Conservation (phyloP, 2,888 invertebrate genomes). For the Chelonus formosanus region DNA sequence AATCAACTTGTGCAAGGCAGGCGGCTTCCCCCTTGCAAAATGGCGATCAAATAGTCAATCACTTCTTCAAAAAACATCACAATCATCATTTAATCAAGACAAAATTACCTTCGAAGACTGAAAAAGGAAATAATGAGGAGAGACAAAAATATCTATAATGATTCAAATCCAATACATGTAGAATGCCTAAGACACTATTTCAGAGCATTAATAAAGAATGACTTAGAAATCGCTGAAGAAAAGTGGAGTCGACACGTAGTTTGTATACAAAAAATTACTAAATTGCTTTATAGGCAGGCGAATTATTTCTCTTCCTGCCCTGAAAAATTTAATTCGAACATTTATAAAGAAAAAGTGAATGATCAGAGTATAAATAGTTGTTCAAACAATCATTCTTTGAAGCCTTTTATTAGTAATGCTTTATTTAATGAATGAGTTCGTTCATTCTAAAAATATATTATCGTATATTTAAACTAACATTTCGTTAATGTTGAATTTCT, state of each 20-base stretch:
- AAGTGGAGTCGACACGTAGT: slow-evolving; percentile 33
- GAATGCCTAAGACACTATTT: slow-evolving; percentile 32
- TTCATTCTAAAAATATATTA: too few species aligned
- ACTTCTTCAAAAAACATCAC: too few species aligned
- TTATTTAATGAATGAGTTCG: too few species aligned
- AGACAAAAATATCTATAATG: slow-evolving; percentile 8
- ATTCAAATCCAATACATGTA: slow-evolving; percentile 23
- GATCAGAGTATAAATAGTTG: background rate
- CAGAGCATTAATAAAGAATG: slow-evolving; percentile 23
- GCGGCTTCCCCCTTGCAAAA: too few species aligned
- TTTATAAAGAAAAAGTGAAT: slow-evolving; percentile 3
- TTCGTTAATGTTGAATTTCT: too few species aligned
- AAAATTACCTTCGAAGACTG: too few species aligned
- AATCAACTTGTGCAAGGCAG: too few species aligned
- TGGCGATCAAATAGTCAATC: too few species aligned
- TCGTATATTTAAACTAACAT: too few species aligned
- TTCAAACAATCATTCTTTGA: background rate
- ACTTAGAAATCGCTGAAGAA: slow-evolving; percentile 20
- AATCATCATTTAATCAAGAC: too few species aligned
- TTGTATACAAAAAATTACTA: slow-evolving; percentile 17
- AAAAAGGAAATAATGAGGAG: too few species aligned
- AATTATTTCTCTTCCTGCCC: slow-evolving; percentile 27
- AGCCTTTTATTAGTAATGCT: too few species aligned
- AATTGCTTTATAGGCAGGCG: slow-evolving; percentile 16
- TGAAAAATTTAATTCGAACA: slow-evolving; percentile 7